A percentile compares a stretch with the other conserved stretches of the same genome.
Conservation (phyloP, 2,888 invertebrate species). For the Phortica okadai region DNA sequence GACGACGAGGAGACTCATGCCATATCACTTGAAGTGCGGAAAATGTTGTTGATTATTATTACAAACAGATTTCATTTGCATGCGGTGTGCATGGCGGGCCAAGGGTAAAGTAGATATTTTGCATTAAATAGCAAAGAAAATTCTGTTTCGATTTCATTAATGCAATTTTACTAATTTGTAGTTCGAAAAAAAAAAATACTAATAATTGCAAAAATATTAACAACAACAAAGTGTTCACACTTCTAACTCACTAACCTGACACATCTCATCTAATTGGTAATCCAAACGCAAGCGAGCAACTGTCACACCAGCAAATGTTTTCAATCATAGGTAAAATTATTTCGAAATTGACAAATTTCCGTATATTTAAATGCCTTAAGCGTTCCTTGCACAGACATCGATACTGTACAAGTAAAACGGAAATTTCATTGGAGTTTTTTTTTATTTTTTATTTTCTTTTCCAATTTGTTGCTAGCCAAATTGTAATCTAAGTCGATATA, state of each 20-base stretch:
- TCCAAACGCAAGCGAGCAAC: not conserved
- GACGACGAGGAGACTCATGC: not conserved
- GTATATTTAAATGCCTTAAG: slow-evolving; percentile 1
- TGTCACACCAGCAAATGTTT: slow-evolving; percentile 10
- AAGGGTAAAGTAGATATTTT: not conserved
- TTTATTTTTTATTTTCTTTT: not conserved
- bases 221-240: too few relatives aligned
- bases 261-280: too few relatives aligned
- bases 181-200: too few relatives aligned
- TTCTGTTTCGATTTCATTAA: not conserved
- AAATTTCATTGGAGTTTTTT: slow-evolving; percentile 6
- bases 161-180: too few relatives aligned
- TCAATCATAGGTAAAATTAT: not conserved
- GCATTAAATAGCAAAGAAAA: not conserved
- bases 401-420: not conserved
- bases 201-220: too few relatives aligned
- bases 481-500: slow-evolving; percentile 14
- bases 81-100: slow-evolving; percentile 29
- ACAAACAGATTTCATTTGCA: slow-evolving; percentile 59
- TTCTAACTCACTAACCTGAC: too few relatives aligned
- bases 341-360: slow-evolving; percentile 12
- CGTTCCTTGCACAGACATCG: not conserved
- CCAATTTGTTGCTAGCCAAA: slow-evolving; percentile 26
- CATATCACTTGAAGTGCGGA: slow-evolving; percentile 27
- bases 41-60: slow-evolving; percentile 53